Evolutionary conservation across 1,140 invertebrate genomes (phyloP).

Genomic region (Drosophila mauritiana): DNA sequence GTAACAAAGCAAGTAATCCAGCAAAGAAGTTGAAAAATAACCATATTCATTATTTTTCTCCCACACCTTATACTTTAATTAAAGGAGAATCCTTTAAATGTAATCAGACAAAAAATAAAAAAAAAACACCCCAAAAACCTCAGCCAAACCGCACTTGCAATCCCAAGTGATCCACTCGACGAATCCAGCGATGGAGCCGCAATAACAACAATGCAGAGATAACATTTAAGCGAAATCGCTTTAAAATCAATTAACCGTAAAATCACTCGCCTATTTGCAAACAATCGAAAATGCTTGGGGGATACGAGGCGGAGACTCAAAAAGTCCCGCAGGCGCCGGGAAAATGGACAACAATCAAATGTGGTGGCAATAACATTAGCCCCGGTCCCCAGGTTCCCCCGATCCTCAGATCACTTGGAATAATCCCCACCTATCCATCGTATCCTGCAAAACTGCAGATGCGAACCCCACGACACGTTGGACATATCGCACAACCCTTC

Average conservation of each 20-base stretch:
- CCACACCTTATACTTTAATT: background rate
- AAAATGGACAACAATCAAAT: constrained; percentile 71
- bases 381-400: background rate
- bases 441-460: background rate
- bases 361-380: constrained; percentile 79
- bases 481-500: constrained; percentile 19
- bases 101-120: constrained; percentile 16
- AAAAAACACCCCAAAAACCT: constrained; percentile 11
- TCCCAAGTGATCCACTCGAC: constrained; percentile 5
- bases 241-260: constrained; percentile 84
- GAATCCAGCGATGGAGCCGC: background rate
- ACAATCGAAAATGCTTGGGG: constrained; percentile 41
- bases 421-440: no score
- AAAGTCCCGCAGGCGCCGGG: constrained; percentile 43
- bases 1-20: no score
- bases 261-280: constrained; percentile 82
- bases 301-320: background rate
- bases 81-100: constrained; percentile 19
- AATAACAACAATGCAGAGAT: constrained; percentile 62
- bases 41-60: background rate
- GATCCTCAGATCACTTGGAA: no score
- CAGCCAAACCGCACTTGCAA: background rate
- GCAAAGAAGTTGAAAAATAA: background rate
- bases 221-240: constrained; percentile 84
- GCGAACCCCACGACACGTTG: constrained; percentile 8